These are phyloP conservation scores for Hyalella azteca DNA, from an alignment of 2,888 invertebrate species.

Conservation along the genomic window DNA sequence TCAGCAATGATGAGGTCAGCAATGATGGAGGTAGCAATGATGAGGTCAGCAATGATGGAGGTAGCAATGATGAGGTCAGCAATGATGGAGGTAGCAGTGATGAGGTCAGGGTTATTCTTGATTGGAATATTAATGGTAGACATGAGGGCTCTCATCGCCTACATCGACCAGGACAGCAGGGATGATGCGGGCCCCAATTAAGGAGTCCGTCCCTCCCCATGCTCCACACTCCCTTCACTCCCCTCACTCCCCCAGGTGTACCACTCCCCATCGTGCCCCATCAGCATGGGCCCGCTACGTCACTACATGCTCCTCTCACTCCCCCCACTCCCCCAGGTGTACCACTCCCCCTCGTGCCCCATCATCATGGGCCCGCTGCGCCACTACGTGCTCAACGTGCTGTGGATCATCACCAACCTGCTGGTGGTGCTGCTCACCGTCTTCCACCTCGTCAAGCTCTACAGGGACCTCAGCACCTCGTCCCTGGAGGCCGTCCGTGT, in stretches of 20 bases:
- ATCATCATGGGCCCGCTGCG: conserved; percentile 84
- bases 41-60: too few species aligned
- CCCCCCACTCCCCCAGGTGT: conserved; percentile 64
- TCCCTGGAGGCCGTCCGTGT: conserved; percentile 84
- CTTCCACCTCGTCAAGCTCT: conserved; percentile 79
- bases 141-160: too few species aligned
- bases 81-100: too few species aligned
- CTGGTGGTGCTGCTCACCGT: conserved; percentile 83
- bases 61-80: too few species aligned
- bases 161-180: too few species aligned
- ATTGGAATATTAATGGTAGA: too few species aligned
- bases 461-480: conserved; percentile 80
- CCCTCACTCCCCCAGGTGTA: conserved; percentile 66
- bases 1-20: too few species aligned
- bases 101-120: too few species aligned
- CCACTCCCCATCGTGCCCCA: conserved; percentile 81
- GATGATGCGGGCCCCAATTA: too few species aligned
- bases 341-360: conserved; percentile 83
- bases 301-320: conserved; percentile 64
- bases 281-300: conserved; percentile 84
- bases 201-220: too few species aligned
- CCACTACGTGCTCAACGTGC: conserved; percentile 86
- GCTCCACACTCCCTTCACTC: neutral
- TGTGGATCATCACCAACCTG: conserved; percentile 88
- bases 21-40: too few species aligned